Conservation (phyloP, 1,140 invertebrate genomes). For the Orius laevigatus region DNA sequence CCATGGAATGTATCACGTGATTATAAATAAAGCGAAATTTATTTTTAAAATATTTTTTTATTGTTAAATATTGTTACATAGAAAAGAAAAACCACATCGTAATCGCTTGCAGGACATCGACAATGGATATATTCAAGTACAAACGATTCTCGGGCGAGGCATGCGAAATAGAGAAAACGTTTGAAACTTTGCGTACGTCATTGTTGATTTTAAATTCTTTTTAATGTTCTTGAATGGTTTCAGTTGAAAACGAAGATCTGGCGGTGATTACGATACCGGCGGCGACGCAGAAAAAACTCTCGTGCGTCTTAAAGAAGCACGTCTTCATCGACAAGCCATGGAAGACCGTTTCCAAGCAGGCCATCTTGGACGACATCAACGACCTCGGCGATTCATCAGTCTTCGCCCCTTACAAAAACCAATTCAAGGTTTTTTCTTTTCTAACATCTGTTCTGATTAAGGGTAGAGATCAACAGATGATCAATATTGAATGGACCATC, state of each 20-base stretch:
- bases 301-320: constrained; percentile 32
- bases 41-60: too few relatives aligned
- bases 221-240: too few relatives aligned
- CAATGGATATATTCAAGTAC: too few relatives aligned
- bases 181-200: too few relatives aligned
- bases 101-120: too few relatives aligned
- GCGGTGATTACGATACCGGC: constrained; percentile 3
- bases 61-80: too few relatives aligned
- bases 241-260: constrained; percentile 5
- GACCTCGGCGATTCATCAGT: constrained; percentile 30
- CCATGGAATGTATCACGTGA: too few relatives aligned
- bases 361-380: constrained; percentile 28
- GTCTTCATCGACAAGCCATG: constrained; percentile 56
- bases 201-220: too few relatives aligned
- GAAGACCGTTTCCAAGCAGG: constrained; percentile 36
- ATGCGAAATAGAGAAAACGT: too few relatives aligned
- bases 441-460: background rate
- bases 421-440: constrained; percentile 25
- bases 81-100: too few relatives aligned
- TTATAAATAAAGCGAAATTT: too few relatives aligned
- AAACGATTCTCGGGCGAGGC: too few relatives aligned
- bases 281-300: constrained; percentile 30
- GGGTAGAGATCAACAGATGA: background rate
- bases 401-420: constrained; percentile 34
- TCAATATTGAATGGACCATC: background rate